Conservation (phyloP, 2,888 invertebrate species). For the Stictocephala bisonia region DNA sequence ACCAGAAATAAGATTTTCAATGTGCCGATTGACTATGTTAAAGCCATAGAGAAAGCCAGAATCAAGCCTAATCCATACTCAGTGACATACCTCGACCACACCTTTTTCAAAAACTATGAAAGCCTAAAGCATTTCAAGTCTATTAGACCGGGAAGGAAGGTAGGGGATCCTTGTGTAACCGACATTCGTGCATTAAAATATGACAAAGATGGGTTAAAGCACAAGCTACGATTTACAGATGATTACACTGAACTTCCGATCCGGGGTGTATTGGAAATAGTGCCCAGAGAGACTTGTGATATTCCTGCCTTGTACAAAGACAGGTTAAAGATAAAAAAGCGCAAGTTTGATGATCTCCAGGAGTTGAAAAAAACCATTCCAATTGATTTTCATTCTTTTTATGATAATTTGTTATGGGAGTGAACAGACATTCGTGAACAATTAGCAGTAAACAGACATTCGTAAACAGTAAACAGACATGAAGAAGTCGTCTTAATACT, state of each 20-base stretch:
- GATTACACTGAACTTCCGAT: neutral
- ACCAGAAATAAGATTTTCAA: too few species aligned
- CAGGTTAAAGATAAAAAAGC: neutral
- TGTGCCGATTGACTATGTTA: neutral
- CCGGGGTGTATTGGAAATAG: neutral
- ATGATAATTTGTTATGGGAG: neutral
- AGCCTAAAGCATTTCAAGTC: neutral
- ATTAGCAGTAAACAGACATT: too few species aligned
- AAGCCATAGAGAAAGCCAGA: neutral
- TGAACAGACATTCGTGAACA: neutral
- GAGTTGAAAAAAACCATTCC: neutral
- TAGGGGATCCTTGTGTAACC: constrained; percentile 10
- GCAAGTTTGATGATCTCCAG: neutral
- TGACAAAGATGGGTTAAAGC: neutral
- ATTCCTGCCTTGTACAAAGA: neutral
- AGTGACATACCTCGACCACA: neutral
- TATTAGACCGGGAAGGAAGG: constrained; percentile 1
- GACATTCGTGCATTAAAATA: neutral
- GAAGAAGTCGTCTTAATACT: too few species aligned
- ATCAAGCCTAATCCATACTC: neutral
- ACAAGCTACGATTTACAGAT: neutral
- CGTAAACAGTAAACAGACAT: too few species aligned
- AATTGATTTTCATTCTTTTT: neutral
- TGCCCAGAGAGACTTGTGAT: neutral
- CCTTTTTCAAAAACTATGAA: constrained; percentile 6